Base-by-base conservation (phyloP, 2,113 vertebrate genomes). In the Phoenicopterus ruber region DNA sequence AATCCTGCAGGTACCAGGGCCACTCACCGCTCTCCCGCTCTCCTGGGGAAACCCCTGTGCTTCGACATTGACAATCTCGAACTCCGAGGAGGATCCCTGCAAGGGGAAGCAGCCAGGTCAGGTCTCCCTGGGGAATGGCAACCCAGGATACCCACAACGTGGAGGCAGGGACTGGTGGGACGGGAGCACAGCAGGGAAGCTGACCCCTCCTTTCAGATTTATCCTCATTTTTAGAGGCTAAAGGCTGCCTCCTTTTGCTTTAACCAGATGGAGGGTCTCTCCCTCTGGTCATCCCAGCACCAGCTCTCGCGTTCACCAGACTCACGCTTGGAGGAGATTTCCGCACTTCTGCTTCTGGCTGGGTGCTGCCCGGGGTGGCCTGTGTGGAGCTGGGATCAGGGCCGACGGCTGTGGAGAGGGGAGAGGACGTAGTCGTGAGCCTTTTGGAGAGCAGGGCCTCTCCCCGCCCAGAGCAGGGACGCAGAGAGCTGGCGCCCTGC, bases 41-140 rank as follows among this genome's bases (percentile, higher is more conserved):
- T 96, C 96, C 59, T 95, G 94, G 17, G 97, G 93, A 70, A 97
- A 97, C 36, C 93, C 97, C 58, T 97, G 98, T 0, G 97, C 98
- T 50, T 99, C 98, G 0, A 98, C 58, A 47, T 98, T 93, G 21
- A 99, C 98, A 3, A 99, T 96, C 92, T 99, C 99, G 42, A 99
- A 99, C 95, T 99, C 99, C 1, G 98, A 98, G 19, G 98, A 99
- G 36, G 98, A 96, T 69, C 99, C 98, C 99, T 99, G 97, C 40
- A 84, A 93, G 69, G 34, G n/a, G 6, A 90, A 58, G 58, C 38
- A 84, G 82, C 20, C 82, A 49, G 46, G 58, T 90, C 59, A 97
- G 47, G 32, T 32, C 69, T 49, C 36, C 24, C 36, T 2, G 7
- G 52, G 40, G 46, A 84, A 70, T 0, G 13, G 36, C 46, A 91